Evolutionary conservation across 2,888 invertebrate genomes (phyloP), one percentile per base, ranked within the genome.

Genomic region (Synanthedon vespiformis): DNA sequence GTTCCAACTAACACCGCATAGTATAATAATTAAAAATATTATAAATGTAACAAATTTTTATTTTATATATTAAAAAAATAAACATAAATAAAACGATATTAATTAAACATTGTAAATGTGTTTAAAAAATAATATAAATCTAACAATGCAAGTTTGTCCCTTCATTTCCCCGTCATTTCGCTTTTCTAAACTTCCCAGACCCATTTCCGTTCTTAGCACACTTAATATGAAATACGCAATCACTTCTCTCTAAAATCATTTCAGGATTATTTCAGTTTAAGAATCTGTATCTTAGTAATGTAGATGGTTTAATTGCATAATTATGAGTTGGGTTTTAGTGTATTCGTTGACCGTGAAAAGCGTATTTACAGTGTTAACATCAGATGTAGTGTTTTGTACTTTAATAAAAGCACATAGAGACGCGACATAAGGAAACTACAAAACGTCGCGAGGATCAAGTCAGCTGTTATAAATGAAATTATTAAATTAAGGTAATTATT

Each of bases 1-100:
- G 67, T 70, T 69, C 70, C 72, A 70, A 79, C 79, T 81, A 80
- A 82, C 77, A 69, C 62, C 64, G 52, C 54, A 56, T 65, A 60
- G 50, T 54, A 52, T 61, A 50, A 58, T 50, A n/a, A 48, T 18
- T 14, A 48, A 52, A 49, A 54, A 54, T 56, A 58, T 57, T 58
- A 60, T 54, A 49, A 22, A 53, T 44, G 44, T 14, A 22, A 50
- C 51, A 54, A 22, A 22, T 22, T 44, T 47, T 34, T 34, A 34
- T 34, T 59, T 57, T 67, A 59, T 67, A 64, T 65, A 60, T 64
- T 61, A 62, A 57, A 57, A 56, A 57, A 55, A 57, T 58, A 58
- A 57, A 5, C 22, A 4, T 22, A 22, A 22, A 22, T 1, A 22
- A 22, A 22, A 22, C 22, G 22, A 22, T 5, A 22, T 22, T 5